These are phyloP conservation scores for Cinclus mexicanus DNA, from an alignment of 2,113 vertebrate species.

Conservation along the genomic window DNA sequence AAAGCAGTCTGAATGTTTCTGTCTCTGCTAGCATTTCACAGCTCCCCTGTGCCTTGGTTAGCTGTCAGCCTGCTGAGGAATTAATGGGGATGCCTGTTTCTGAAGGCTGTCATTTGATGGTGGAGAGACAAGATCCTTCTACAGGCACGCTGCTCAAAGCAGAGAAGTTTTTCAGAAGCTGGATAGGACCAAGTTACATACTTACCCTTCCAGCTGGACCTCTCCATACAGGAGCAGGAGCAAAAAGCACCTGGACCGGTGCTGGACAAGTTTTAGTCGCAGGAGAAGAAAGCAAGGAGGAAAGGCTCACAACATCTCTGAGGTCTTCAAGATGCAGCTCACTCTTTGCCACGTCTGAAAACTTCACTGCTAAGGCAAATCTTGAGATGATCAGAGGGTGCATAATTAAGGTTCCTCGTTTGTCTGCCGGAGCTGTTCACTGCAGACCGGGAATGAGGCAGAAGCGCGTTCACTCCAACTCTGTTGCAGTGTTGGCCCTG, in stretches of 20 bases:
- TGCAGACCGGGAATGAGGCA: not conserved
- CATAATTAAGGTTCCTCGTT: not conserved
- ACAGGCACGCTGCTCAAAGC: not conserved
- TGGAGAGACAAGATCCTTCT: not conserved
- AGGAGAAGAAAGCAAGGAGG: not conserved
- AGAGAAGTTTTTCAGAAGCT: not conserved
- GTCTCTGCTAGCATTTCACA: not conserved
- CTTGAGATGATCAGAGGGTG: not conserved
- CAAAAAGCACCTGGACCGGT: fast-evolving
- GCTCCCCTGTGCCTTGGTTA: not conserved
- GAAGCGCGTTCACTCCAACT: not conserved
- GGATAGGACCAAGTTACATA: not conserved
- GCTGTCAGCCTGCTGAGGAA: not conserved
- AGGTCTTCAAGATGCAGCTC: not conserved
- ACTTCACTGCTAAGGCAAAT: not conserved
- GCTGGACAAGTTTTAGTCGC: not conserved
- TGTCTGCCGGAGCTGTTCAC: not conserved
- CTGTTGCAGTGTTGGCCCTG: not conserved
- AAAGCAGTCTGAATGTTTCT: not conserved
- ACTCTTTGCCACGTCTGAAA: not conserved
- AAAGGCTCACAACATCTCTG: not conserved
- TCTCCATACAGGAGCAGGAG: not conserved
- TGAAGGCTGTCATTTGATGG: not conserved
- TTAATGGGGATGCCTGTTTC: not conserved
- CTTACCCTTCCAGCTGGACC: not conserved